Conservation (phyloP, 92 coral and sea anemone genomes). For the Umimayanthus kanabou region DNA sequence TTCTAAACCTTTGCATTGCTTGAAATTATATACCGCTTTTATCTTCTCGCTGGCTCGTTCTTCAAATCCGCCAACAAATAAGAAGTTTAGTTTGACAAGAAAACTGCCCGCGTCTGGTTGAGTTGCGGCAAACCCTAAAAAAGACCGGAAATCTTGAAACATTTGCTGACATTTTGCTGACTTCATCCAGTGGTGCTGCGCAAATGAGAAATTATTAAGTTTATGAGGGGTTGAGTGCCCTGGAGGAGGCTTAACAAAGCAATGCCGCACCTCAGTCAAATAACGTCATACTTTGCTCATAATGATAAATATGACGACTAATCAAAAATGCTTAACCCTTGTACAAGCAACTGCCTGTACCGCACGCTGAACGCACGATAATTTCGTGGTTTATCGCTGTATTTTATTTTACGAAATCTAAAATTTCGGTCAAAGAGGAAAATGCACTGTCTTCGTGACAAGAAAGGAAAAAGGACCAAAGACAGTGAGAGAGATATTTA, state of each 20-base stretch:
- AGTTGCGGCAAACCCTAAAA: background rate
- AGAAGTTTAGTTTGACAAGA: background rate
- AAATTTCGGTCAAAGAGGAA: too few relatives aligned
- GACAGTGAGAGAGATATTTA: background rate
- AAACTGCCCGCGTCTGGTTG: background rate
- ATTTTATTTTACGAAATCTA: background rate
- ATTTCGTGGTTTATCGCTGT: background rate
- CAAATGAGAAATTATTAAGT: slow-evolving; percentile 31
- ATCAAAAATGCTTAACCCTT: slow-evolving; percentile 24
- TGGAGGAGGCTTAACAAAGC: slow-evolving; percentile 27
- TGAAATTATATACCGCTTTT: slow-evolving; percentile 7
- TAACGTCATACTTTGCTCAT: slow-evolving; percentile 16
- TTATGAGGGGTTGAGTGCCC: slow-evolving; percentile 26
- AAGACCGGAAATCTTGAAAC: background rate
- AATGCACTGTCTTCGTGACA: background rate
- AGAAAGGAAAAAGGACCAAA: background rate
- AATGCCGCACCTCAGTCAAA: slow-evolving; percentile 28
- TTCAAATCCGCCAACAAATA: background rate
- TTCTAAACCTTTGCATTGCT: background rate
- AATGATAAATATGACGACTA: slow-evolving; percentile 8
- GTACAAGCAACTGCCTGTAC: slow-evolving; percentile 1
- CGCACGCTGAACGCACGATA: background rate
- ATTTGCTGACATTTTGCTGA: background rate
- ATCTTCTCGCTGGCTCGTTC: slow-evolving; percentile 34
- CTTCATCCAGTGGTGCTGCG: background rate